Evolutionary conservation across 2,113 vertebrate genomes (phyloP).

Genomic region (Climacteris rufus): DNA sequence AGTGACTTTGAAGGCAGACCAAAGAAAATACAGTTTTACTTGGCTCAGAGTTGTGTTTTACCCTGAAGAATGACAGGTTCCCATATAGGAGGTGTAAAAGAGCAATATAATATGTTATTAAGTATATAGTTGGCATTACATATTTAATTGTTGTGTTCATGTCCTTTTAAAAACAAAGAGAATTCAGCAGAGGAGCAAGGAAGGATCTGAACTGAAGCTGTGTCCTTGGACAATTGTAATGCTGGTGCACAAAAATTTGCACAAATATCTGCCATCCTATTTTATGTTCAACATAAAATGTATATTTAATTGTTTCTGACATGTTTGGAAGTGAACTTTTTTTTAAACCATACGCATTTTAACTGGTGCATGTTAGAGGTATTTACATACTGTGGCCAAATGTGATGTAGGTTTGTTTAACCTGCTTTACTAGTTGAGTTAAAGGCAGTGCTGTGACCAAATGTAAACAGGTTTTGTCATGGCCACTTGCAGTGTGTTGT

Average conservation of each 20-base stretch:
- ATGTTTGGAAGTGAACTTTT: constrained; percentile 18
- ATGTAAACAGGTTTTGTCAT: constrained; percentile 1
- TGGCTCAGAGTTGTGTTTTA: not conserved
- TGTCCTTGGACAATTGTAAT: not conserved
- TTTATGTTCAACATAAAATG: not conserved
- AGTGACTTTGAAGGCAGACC: not conserved
- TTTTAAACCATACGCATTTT: not conserved
- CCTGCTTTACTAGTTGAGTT: not conserved
- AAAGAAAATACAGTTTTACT: not conserved
- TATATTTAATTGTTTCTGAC: not conserved
- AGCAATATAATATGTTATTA: not conserved
- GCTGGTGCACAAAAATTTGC: not conserved
- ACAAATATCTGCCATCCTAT: not conserved
- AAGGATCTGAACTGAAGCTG: not conserved
- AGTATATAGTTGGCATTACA: not conserved
- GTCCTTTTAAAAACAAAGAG: not conserved
- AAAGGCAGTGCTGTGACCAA: constrained; percentile 7
- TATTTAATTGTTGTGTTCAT: not conserved
- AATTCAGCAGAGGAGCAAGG: not conserved
- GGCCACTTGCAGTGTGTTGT: not conserved
- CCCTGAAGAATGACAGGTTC: not conserved
- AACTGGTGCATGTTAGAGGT: not conserved
- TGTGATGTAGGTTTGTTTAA: constrained; percentile 19
- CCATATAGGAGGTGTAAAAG: not conserved
- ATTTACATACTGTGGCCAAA: constrained; percentile 46